Evolutionary conservation across 2,888 invertebrate species (phyloP).

Genomic region (Anarsia innoxiella): DNA sequence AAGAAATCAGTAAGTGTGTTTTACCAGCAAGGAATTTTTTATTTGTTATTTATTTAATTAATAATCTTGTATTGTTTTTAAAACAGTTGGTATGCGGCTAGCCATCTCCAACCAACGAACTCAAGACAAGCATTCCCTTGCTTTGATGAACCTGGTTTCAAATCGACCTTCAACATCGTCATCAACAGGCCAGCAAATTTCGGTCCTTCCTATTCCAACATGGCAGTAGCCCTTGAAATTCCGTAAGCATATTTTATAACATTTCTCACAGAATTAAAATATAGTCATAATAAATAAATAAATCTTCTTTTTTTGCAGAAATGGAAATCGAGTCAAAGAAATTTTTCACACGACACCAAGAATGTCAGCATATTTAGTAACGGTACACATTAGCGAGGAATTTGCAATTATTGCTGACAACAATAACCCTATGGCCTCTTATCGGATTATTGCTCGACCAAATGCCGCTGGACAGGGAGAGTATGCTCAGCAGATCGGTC

Average conservation of each 20-base stretch:
- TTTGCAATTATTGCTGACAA: constrained; percentile 55
- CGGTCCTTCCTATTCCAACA: constrained; percentile 52
- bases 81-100: constrained; percentile 83
- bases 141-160: constrained; percentile 85
- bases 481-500: constrained; percentile 60
- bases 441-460: constrained; percentile 58
- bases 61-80: background rate
- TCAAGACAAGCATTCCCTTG: constrained; percentile 87
- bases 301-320: constrained; percentile 29
- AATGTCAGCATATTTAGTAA: constrained; percentile 91
- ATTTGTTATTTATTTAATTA: background rate
- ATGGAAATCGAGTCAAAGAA: constrained; percentile 44
- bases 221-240: constrained; percentile 31
- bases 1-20: constrained; percentile 40
- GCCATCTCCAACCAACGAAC: constrained; percentile 86
- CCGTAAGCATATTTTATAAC: constrained; percentile 31
- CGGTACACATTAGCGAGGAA: constrained; percentile 75
- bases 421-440: constrained; percentile 33
- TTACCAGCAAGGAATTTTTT: background rate
- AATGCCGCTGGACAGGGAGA: constrained; percentile 51
- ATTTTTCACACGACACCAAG: constrained; percentile 75
- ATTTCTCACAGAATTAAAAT: constrained; percentile 1
- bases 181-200: constrained; percentile 48
- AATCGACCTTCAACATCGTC: constrained; percentile 74
- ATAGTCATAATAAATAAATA: background rate